These are phyloP conservation scores for Megaceryle torquata DNA, from an alignment of 2,113 vertebrate genomes.

Conservation along the genomic window DNA sequence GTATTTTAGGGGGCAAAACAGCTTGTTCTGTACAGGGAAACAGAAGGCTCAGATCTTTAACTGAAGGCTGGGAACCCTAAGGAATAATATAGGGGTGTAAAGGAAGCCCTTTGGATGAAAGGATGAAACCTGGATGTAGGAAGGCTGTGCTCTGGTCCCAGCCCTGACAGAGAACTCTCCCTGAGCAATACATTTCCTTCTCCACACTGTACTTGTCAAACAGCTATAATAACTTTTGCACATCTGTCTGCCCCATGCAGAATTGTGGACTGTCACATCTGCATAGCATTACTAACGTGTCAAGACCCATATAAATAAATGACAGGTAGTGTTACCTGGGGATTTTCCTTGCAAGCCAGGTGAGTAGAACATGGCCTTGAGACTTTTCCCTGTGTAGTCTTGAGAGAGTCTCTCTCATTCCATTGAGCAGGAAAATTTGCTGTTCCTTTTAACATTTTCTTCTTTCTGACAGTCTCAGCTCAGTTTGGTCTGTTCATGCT, in stretches of 20 bases:
- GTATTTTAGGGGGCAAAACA: neutral
- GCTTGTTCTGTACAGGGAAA: neutral
- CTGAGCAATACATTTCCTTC: neutral
- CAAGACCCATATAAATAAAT: neutral
- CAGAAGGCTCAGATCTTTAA: neutral
- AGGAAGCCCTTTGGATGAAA: neutral
- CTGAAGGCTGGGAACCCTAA: neutral
- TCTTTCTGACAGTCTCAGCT: neutral
- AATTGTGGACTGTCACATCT: neutral
- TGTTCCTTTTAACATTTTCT: neutral
- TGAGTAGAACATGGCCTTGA: neutral
- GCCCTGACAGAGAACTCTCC: accelerated
- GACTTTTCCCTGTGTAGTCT: neutral
- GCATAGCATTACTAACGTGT: neutral
- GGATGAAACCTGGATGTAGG: neutral
- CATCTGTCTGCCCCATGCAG: neutral
- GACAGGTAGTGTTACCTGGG: neutral
- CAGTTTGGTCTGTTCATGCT: neutral
- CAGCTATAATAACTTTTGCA: neutral
- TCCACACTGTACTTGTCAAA: neutral
- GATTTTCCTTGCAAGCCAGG: neutral
- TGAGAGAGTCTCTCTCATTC: neutral
- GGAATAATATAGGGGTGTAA: neutral
- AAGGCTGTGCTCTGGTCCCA: neutral
- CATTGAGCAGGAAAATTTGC: neutral